phyloP scores from a whole-genome alignment of 2,888 invertebrate species.

The Napeogenes sylphis region DNA sequence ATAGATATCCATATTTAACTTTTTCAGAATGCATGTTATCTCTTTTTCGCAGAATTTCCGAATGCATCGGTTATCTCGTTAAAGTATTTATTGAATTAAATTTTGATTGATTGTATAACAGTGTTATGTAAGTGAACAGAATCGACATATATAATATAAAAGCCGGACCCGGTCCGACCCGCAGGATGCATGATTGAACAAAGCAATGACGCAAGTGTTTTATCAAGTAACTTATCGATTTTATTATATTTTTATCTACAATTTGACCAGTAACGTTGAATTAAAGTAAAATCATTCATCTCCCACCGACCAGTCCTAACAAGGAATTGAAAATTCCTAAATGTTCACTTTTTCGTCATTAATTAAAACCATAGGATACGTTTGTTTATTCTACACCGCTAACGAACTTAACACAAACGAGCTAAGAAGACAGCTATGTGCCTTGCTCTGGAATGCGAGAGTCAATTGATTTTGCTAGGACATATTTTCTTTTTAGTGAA shows the following conservation, averaged over 20 bases:
- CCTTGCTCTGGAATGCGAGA: conserved; percentile 12
- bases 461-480: conserved; percentile 4
- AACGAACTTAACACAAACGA: conserved; percentile 8
- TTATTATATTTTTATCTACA: conserved; percentile 43
- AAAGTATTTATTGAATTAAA: no score
- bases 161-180: conserved; percentile 15
- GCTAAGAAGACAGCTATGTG: conserved; percentile 1
- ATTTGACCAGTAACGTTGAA: conserved; percentile 10
- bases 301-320: neutral
- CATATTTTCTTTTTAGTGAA: neutral
- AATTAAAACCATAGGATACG: conserved; percentile 12
- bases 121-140: no score
- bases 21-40: no score
- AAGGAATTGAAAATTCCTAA: neutral
- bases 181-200: conserved; percentile 59
- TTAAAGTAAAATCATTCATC: no score
- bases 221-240: conserved; percentile 57
- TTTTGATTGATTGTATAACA: no score
- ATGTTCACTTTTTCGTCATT: neutral
- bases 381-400: conserved; percentile 15
- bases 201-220: conserved; percentile 58
- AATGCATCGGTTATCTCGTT: no score
- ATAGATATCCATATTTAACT: no score
- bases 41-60: no score
- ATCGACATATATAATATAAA: neutral